Evolutionary conservation across 2,797 vertebrate genomes (phyloP), one percentile per base, ranked within the genome.

Genomic region (Diglossa cyanea): DNA sequence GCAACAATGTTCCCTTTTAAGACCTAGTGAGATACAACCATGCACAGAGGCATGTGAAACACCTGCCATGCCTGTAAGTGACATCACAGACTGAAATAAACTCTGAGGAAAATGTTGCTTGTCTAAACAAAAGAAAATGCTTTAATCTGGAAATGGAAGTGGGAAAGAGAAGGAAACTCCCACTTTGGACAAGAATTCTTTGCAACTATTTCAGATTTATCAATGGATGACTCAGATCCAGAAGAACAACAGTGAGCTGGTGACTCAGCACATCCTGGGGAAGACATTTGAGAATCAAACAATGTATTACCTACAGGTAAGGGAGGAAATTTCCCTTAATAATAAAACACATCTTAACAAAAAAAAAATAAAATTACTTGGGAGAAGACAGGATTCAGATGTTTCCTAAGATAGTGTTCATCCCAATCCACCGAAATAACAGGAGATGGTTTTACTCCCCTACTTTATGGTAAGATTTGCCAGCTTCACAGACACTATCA

Each of bases 261-360:
- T 97, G 70, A 97, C 96, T 55, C 90, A 94, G 83, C 95, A 95
- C 73, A 72, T 95, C 45, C 85, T 98, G 47, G 97, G 97, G 39
- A 91, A 73, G 53, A 98, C 97, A 39, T 68, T 54, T 4, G 97
- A 98, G 89, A 84, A 51, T n/a, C 66, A 25, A 71, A 13, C 88
- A 16, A 96, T 97, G 39, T 96, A 97, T 92, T 97, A 96, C 50
- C 55, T 98, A 84, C 96, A 97, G 96, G 98, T 98, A 94, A 95
- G 90, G 65, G 19, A 71, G 15, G 40, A 77, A 54, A 10, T 65
- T 31, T 53, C 45, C 26, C 30, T 53, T 58, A 47, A 53, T 35
- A 70, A 31, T 40, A 35, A 67, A 48, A 42, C 13, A 20, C 7
- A 61, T 26, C 77, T 78, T 58, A 54, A 89, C 26, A 39, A 72